phyloP scores from a whole-genome alignment of 2,888 invertebrate genomes.

The Pecten maximus region DNA sequence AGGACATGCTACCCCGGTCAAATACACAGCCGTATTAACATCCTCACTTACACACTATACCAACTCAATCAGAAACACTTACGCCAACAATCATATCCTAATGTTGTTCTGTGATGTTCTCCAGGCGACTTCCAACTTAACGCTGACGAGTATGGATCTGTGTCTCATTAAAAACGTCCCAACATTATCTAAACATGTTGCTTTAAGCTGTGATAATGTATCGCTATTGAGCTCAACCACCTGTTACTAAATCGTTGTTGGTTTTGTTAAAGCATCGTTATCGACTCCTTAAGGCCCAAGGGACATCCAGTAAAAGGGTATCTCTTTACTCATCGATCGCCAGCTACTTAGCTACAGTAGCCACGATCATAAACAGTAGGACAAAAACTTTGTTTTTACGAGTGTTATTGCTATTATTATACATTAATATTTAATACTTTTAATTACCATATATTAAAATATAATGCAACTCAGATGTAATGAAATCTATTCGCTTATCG shows the following conservation, averaged over 20 bases:
- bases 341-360: no score
- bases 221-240: not conserved
- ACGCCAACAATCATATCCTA: not conserved
- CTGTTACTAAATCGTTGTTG: not conserved
- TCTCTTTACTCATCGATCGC: not conserved
- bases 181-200: not conserved
- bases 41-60: not conserved
- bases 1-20: not conserved
- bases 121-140: not conserved
- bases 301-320: not conserved
- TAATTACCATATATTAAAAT: no score
- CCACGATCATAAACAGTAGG: no score
- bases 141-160: not conserved
- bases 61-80: not conserved
- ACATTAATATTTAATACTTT: no score
- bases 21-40: not conserved
- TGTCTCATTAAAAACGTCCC: not conserved
- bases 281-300: not conserved
- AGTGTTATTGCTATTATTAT: no score
- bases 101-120: not conserved
- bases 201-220: not conserved
- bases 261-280: not conserved
- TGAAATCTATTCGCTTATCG: no score
- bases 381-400: no score
- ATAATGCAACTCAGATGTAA: no score